phyloP scores from a whole-genome alignment of 2,888 invertebrate genomes.

The Pasiphila rectangulata region DNA sequence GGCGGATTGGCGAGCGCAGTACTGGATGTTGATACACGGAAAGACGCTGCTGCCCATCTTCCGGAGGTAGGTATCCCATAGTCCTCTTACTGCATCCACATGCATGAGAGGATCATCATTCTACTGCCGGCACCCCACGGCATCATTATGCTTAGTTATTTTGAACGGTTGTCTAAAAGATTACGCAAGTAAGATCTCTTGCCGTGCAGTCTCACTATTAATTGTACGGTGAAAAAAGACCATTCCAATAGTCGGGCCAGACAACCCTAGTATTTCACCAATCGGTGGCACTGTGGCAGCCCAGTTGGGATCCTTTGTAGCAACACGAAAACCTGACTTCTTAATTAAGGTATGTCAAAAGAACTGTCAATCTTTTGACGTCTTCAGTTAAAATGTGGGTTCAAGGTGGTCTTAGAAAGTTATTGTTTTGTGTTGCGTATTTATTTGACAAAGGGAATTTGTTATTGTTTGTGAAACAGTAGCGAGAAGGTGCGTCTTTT shows the following conservation, averaged over 20 bases:
- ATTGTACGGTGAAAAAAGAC: too few species aligned
- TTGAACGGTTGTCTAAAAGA: neutral
- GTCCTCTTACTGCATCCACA: too few species aligned
- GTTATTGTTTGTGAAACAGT: neutral
- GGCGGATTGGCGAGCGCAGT: too few species aligned
- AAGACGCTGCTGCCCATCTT: too few species aligned
- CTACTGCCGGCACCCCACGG: too few species aligned
- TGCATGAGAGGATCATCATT: too few species aligned
- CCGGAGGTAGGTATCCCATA: too few species aligned
- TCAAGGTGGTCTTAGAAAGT: constrained; percentile 28
- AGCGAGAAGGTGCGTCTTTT: neutral
- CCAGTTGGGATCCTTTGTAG: constrained; percentile 35
- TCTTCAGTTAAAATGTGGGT: constrained; percentile 23
- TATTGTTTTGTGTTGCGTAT: constrained; percentile 18
- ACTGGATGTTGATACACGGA: too few species aligned
- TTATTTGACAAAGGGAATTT: neutral
- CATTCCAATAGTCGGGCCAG: neutral
- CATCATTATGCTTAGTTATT: neutral
- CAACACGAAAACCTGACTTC: constrained; percentile 36
- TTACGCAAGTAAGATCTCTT: too few species aligned
- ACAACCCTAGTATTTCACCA: constrained; percentile 20
- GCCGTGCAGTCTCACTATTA: too few species aligned
- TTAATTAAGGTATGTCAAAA: constrained; percentile 33
- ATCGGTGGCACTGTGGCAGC: constrained; percentile 35
- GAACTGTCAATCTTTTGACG: constrained; percentile 15